Evolutionary conservation across 2,113 vertebrate genomes (phyloP).

Genomic region (Myodes glareolus): DNA sequence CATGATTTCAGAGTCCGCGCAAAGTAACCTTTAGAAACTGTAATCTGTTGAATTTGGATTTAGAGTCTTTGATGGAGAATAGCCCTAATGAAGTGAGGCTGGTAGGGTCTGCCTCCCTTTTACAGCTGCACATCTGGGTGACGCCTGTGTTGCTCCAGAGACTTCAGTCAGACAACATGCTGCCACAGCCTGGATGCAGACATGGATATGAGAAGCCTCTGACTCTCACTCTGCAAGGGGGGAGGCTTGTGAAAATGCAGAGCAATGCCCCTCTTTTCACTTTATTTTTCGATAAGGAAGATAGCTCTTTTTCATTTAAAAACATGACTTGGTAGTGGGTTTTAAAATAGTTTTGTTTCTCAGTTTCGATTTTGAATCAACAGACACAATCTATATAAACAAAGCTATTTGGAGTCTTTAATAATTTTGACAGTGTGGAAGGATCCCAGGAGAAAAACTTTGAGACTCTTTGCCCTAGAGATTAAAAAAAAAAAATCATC

Average conservation of each 20-base stretch:
- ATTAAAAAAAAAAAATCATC: slow-evolving; percentile 52
- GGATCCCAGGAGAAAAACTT: slow-evolving; percentile 41
- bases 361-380: slow-evolving; percentile 20
- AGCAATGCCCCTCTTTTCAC: background rate
- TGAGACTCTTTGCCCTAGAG: background rate
- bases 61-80: slow-evolving; percentile 32
- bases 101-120: slow-evolving; percentile 5
- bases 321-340: background rate
- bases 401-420: slow-evolving; percentile 9
- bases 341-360: slow-evolving; percentile 23
- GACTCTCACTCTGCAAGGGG: slow-evolving; percentile 20
- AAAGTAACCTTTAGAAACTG: slow-evolving; percentile 49
- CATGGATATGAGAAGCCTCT: slow-evolving; percentile 4
- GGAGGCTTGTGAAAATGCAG: slow-evolving; percentile 42
- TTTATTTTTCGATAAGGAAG: background rate
- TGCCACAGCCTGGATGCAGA: slow-evolving; percentile 44
- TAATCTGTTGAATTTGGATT: slow-evolving; percentile 33
- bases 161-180: slow-evolving; percentile 19
- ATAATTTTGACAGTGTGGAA: slow-evolving; percentile 50
- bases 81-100: slow-evolving; percentile 44
- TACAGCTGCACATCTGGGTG: background rate
- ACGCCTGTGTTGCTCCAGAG: background rate
- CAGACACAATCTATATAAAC: slow-evolving; percentile 4
- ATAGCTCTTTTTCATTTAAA: slow-evolving; percentile 12
- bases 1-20: background rate